phyloP scores from a whole-genome alignment of 2,888 invertebrate genomes.

The Pterostichus madidus region DNA sequence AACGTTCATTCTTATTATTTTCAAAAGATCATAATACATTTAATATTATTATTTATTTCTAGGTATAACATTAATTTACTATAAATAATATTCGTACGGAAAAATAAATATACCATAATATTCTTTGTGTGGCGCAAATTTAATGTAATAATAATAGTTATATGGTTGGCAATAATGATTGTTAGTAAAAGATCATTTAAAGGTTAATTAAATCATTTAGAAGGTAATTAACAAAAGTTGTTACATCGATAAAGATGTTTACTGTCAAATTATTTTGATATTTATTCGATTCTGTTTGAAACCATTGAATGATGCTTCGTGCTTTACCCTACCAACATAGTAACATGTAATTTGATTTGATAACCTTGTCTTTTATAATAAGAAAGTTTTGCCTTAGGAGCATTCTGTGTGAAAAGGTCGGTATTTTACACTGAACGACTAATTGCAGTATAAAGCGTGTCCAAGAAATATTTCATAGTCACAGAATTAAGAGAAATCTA shows the following conservation, averaged over 20 bases:
- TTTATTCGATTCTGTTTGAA: conserved; percentile 13
- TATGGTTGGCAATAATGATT: not conserved
- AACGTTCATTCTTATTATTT: too few species aligned
- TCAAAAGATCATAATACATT: too few species aligned
- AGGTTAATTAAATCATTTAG: conserved; percentile 19
- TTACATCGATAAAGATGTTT: conserved; percentile 17
- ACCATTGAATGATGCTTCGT: not conserved
- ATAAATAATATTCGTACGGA: too few species aligned
- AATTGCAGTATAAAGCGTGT: not conserved
- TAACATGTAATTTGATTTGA: conserved; percentile 26
- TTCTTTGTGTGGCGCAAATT: too few species aligned
- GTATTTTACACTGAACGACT: not conserved
- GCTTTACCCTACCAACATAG: not conserved
- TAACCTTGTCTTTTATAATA: conserved; percentile 45
- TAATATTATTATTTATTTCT: too few species aligned
- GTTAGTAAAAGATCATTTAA: conserved; percentile 6
- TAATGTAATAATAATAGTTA: not conserved
- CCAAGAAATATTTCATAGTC: too few species aligned
- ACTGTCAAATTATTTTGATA: conserved; percentile 41
- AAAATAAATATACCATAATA: too few species aligned
- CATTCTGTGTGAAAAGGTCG: conserved; percentile 13
- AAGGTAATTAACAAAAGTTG: conserved; percentile 3
- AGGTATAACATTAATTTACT: too few species aligned
- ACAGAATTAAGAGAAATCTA: too few species aligned
- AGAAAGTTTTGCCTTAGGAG: conserved; percentile 50